Evolutionary conservation across 2,113 vertebrate genomes (phyloP), one percentile per base, ranked within the genome.

Genomic region (Chauna torquata): DNA sequence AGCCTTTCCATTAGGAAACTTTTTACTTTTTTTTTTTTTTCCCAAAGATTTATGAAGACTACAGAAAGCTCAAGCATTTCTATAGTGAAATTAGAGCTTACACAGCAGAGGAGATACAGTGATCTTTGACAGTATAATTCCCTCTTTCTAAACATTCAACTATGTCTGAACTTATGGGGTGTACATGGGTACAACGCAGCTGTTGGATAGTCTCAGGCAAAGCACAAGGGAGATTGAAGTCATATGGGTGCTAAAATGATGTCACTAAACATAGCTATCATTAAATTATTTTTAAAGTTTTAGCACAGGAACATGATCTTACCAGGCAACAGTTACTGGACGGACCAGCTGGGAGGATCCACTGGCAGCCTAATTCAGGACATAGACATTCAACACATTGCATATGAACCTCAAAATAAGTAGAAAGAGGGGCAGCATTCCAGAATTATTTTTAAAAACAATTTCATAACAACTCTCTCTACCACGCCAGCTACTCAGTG

Each of bases 241-340:
- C 78, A 74, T 70, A 91, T 19, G 45, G 49, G n/a, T 80, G 50
- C 58, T 88, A 86, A 93, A 88, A 86, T 88, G 88, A 94, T 95
- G 88, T 95, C 88, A 97, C 80, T 96, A 92, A 84, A 86, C 85
- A 90, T 86, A 95, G 82, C 83, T 88, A 72, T 91, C 76, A 65
- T 90, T 91, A 93, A 90, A 80, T 76, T 95, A 93, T 88, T 95
- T 94, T 95, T 90, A 86, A 94, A 80, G 55, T 87, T 96, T 96
- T 94, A 91, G 64, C 45, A 77, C 0, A 0, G 91, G 94, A 96
- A 91, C 72, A 61, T 42, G 80, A 95, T 87, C 25, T 1, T 83
- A 61, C 57, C 70, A 75, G 70, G 52, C 87, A 80, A 86, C 40
- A 94, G 82, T 90, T 80, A 93, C 80, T 54, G 64, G 74, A 90